Evolutionary conservation across 1,140 invertebrate species (phyloP), one percentile per base, ranked within the genome.

Genomic region (Lepidurus packardi): DNA sequence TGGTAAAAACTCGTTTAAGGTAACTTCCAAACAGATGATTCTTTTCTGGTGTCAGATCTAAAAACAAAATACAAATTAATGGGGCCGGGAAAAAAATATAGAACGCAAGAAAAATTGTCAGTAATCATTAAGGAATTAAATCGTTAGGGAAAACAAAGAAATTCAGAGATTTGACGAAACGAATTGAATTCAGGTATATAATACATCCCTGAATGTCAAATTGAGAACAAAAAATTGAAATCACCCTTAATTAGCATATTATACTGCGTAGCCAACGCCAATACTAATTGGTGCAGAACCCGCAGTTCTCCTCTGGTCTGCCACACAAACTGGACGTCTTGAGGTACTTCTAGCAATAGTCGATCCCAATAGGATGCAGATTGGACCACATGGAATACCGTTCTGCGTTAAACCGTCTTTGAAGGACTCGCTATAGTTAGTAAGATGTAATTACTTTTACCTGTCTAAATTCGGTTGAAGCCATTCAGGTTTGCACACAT

Each of bases 401-500:
- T 24, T 45, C 76, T 77, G n/a, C 11, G 47, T 8, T 4, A n/a
- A 11, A 43, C 4, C 43, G 7, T 4, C 16, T 53, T 76, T 21
- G 11, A 47, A 7, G 34, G 34, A 11, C 6, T 44, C 25, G 4
- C 24, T 43, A 16, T 7, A 21, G 21, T 25, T 16, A 65, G n/a
- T 45, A 5, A n/a, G 16, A 47, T n/a, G 34, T 44, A n/a, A 13
- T 13, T 41, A 44, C 0, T 8, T 43, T 25, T 77, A 45, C 76
- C 76, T 65, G 21, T 77, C 76, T 16, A 77, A 65, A 41, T 77
- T 77, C 45, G 44, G 65, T 41, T 77, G 76, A 53, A 77, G 45
- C 44, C 41, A 77, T n/a, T 77, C 76, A 24, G 44, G 76, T 8
- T 65, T 45, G 25, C 65, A 34, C 21, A 77, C 45, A 11, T 77